Percentiles rank a stretch among this genome's conserved stretches.
phyloP scores from a whole-genome alignment of 2,888 invertebrate genomes.

The Laothoe populi region DNA sequence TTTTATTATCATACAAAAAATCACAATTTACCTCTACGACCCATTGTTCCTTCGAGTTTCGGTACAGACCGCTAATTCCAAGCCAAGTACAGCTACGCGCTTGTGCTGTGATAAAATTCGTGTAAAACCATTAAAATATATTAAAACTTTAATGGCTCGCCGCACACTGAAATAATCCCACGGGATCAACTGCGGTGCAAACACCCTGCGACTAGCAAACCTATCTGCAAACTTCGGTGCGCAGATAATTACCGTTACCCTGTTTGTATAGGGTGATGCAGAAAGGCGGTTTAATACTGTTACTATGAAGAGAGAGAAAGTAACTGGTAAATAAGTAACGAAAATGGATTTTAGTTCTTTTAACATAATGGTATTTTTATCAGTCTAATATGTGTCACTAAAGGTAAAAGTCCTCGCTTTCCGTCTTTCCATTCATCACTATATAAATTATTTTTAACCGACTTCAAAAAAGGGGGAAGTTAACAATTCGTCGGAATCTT shows the following conservation, averaged over 20 bases:
- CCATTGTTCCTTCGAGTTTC: neutral
- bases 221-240: neutral
- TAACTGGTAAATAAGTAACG: too few relatives aligned
- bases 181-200: neutral
- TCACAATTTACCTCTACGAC: too few relatives aligned
- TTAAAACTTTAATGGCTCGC: conserved; percentile 1
- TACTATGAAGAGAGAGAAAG: too few relatives aligned
- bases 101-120: neutral
- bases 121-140: conserved; percentile 15
- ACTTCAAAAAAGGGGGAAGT: too few relatives aligned
- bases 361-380: too few relatives aligned
- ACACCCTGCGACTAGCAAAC: neutral
- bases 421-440: too few relatives aligned
- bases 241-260: conserved; percentile 9
- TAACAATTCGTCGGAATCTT: too few relatives aligned
- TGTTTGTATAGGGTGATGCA: neutral
- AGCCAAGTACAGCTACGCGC: neutral
- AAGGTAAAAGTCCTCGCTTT: too few relatives aligned
- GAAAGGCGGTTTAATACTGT: neutral
- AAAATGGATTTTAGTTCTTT: too few relatives aligned
- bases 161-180: neutral
- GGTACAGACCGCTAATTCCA: neutral
- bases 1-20: neutral
- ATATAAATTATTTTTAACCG: too few relatives aligned
- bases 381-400: too few relatives aligned